Percentiles rank a stretch among this genome's conserved stretches.
These are phyloP conservation scores for Tetropium fuscum DNA, from an alignment of 2,888 invertebrate species.

Conservation along the genomic window DNA sequence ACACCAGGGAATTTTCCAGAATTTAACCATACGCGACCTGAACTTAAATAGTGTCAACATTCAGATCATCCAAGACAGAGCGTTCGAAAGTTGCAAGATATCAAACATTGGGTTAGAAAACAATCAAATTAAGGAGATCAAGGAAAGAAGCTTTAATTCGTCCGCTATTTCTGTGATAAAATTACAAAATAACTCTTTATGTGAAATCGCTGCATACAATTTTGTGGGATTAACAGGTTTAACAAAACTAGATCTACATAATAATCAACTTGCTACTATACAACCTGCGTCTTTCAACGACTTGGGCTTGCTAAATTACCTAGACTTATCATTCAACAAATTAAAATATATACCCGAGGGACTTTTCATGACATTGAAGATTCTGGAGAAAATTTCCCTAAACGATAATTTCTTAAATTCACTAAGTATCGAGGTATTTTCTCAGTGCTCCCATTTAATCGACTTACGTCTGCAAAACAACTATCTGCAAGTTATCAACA, in stretches of 20 bases:
- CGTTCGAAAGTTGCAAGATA: conserved; percentile 29
- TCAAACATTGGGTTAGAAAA: conserved; percentile 25
- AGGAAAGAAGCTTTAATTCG: conserved; percentile 31
- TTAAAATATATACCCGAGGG: conserved; percentile 2
- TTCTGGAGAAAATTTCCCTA: conserved; percentile 22
- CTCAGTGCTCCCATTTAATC: conserved; percentile 17
- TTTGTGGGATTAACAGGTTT: conserved; percentile 26
- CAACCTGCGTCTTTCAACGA: conserved; percentile 27
- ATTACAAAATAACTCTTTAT: conserved; percentile 30
- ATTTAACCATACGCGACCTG: conserved; percentile 23
- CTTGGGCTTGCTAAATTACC: conserved; percentile 23
- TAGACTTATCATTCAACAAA: conserved; percentile 30
- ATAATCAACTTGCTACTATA: conserved; percentile 29
- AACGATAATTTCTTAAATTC: conserved; percentile 29
- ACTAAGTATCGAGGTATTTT: conserved; percentile 12
- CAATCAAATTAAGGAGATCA: conserved; percentile 28
- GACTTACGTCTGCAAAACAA: conserved; percentile 26
- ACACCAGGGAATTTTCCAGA: conserved; percentile 23
- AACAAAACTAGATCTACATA: conserved; percentile 29
- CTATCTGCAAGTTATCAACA: conserved; percentile 20
- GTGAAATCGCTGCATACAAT: conserved; percentile 6
- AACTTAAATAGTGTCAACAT: conserved; percentile 24
- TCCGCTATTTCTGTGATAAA: conserved; percentile 21
- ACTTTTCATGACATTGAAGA: conserved; percentile 13
- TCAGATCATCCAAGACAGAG: conserved; percentile 26